phyloP scores from a whole-genome alignment of 2,113 vertebrate species.

The Glareola pratincola region DNA sequence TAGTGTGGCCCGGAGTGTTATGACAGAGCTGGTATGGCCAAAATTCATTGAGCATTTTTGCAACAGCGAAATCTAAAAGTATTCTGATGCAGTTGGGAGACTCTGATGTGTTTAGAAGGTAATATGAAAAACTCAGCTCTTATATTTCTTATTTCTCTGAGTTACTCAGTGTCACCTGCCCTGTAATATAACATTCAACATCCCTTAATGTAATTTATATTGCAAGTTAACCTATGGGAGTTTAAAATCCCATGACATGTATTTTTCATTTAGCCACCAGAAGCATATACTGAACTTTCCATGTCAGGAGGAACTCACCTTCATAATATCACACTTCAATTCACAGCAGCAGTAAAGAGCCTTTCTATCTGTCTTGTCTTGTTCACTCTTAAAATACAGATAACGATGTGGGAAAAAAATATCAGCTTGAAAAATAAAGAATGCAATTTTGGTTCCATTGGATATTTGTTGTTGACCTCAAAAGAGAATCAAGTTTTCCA shows the following conservation, averaged over 20 bases:
- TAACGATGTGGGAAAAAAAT: background rate
- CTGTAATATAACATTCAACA: slow-evolving; percentile 31
- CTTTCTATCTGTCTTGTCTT: slow-evolving; percentile 8
- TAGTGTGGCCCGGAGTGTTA: background rate
- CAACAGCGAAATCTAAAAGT: background rate
- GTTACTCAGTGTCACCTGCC: background rate
- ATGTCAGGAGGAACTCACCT: background rate
- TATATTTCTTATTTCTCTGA: background rate
- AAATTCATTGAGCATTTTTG: background rate
- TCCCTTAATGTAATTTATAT: slow-evolving; percentile 28
- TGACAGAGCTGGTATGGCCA: background rate
- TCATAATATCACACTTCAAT: background rate
- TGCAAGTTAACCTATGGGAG: slow-evolving; percentile 18
- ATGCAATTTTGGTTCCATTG: background rate
- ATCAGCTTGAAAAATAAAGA: background rate
- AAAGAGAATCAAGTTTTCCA: background rate
- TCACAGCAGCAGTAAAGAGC: background rate
- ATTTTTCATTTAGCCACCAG: slow-evolving; percentile 45
- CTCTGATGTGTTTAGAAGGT: background rate
- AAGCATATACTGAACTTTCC: background rate
- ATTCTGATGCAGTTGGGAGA: background rate
- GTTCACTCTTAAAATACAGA: slow-evolving; percentile 9
- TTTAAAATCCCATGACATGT: slow-evolving; percentile 8
- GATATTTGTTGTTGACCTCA: background rate
- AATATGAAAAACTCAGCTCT: background rate